Conservation (phyloP, 2,113 vertebrate species). For the Connochaetes taurinus region DNA sequence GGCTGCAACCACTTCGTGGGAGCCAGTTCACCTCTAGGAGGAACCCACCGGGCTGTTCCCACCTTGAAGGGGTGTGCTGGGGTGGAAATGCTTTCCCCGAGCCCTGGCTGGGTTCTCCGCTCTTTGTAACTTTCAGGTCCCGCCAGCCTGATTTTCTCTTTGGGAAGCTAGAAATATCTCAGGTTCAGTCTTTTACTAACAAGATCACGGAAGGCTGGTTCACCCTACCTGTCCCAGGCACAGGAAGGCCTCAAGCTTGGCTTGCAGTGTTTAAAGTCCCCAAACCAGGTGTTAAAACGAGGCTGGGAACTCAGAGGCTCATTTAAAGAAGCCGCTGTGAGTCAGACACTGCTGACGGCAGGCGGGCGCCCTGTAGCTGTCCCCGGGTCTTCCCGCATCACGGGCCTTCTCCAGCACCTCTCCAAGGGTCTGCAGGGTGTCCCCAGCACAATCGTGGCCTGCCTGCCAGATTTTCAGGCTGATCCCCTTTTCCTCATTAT, state of each 20-base stretch:
- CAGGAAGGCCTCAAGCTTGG: neutral
- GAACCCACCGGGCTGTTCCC: accelerated
- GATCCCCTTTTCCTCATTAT: accelerated
- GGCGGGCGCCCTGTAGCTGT: accelerated
- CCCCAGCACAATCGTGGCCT: accelerated
- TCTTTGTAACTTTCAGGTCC: neutral
- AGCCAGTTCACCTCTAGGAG: accelerated
- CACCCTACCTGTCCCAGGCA: accelerated
- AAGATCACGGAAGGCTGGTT: too few relatives aligned
- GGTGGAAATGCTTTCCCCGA: accelerated
- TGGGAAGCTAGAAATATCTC: neutral
- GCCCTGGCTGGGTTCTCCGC: neutral
- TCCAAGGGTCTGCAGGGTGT: accelerated
- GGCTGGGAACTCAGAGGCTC: neutral
- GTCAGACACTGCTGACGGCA: accelerated
- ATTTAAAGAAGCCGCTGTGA: too few relatives aligned
- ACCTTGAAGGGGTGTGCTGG: accelerated
- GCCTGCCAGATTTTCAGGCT: accelerated
- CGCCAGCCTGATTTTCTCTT: accelerated
- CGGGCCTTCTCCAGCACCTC: accelerated
- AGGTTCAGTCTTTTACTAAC: neutral
- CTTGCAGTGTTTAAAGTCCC: accelerated
- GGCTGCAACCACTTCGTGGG: neutral
- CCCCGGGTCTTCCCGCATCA: accelerated
- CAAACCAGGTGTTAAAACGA: accelerated